phyloP scores from a whole-genome alignment of 2,797 vertebrate genomes.

The Limosa lapponica region DNA sequence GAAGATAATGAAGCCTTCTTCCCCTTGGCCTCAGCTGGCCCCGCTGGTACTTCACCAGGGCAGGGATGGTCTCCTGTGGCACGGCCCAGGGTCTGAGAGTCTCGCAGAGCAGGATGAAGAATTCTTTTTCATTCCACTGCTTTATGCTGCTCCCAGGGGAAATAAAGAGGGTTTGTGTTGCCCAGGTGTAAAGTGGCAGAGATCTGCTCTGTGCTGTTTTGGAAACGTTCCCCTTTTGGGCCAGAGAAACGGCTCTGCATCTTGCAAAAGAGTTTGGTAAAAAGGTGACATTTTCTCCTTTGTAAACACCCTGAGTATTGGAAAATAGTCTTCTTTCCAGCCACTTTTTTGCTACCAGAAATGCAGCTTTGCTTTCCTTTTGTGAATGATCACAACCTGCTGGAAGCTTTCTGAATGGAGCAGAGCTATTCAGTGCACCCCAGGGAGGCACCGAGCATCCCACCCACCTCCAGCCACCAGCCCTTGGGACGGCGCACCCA shows the following conservation, averaged over 20 bases:
- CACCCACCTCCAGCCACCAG: background rate
- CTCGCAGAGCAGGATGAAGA: background rate
- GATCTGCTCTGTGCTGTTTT: background rate
- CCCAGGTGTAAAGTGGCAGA: background rate
- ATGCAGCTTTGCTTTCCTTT: background rate
- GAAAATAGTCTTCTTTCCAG: background rate
- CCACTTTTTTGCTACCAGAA: background rate
- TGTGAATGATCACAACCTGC: background rate
- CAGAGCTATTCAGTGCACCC: background rate
- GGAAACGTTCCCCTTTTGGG: background rate
- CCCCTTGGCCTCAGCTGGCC: background rate
- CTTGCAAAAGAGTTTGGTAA: background rate
- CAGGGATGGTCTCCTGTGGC: background rate
- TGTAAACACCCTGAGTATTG: background rate
- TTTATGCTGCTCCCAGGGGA: background rate
- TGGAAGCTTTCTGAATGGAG: background rate
- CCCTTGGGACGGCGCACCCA: background rate
- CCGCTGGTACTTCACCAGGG: rapidly evolving
- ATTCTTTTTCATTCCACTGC: background rate
- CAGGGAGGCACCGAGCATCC: background rate
- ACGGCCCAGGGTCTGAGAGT: background rate
- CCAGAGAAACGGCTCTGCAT: background rate
- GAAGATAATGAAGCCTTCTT: background rate
- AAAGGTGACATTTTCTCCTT: background rate
- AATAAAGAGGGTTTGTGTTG: background rate